Base-by-base conservation (phyloP, 2,888 invertebrate genomes). In the Didymodactylos carnosus region DNA sequence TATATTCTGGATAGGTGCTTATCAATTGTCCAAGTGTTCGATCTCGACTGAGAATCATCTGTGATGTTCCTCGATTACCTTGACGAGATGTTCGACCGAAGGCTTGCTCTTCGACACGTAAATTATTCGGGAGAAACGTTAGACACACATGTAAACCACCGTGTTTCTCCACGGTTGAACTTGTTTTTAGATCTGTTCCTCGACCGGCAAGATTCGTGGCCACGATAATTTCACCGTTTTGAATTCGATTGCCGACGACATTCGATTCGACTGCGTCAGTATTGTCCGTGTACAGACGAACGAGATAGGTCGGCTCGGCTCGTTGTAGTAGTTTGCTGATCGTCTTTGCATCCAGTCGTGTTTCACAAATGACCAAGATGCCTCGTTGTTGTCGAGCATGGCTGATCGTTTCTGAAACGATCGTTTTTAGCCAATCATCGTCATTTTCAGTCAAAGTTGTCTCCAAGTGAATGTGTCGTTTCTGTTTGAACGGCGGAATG, bases 151-250 rank as follows among this genome's bases (percentile, higher is more conserved):
- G 76, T 39, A 77, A 62, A 23, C 77, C 77, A n/a, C 77, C 77
- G 41, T 53, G 40, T 10, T 77, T 46, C 16, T 72, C 72, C 5
- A 76, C 72, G 11, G 29, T 39, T 1, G 70, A 40, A 2, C 62
- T 75, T 5, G 71, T 71, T 46, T 76, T 70, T 6, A 77, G 49
- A 69, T 77, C 76, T 16, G 77, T 77, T 23, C 77, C 77, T 7
- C 77, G 62, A 25, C 77, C 77, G 4, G 76, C 76, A 14, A 77
- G 73, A 51, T 77, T 77, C 6, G 77, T 77, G 0, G 77, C 76
- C 19, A 77, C 69, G 7, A 77, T 73, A 16, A 77, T 41, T 3
- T 77, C 69, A 16, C 73, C 75, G 14, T 72, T 23, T 19, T 29
- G 14, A 14, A 77, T 39, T 39, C 69, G 23, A 2, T 73, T 39